Evolutionary conservation across 2,113 vertebrate genomes (phyloP), one percentile per base, ranked within the genome.

Genomic region (Tachysurus vachellii): DNA sequence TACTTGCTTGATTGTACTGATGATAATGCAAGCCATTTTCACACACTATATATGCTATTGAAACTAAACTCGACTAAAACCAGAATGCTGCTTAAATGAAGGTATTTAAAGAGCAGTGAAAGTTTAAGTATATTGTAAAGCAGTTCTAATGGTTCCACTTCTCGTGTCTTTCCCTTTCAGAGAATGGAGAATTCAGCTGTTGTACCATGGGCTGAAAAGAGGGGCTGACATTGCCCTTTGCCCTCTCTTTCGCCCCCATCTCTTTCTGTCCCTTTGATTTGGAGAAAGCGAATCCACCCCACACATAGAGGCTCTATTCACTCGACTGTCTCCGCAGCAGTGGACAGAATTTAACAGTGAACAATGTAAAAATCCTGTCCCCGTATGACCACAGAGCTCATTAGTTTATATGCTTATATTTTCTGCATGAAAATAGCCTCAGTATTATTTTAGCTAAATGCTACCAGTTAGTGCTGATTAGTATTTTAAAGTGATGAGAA

Each of bases 151-250:
- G 59, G 76, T 53, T 54, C 81, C 59, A 44, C 17, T n/a, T 47
- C 21, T 73, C 13, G 4, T n/a, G 31, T 42, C 57, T 26, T 16
- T 83, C 47, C 36, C 16, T 83, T 62, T 56, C 31, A 28, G 28
- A 68, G 47, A 11, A 76, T 28, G 13, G 28, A 83, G 86, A 87
- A 77, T 87, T 80, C 80, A 87, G 59, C 86, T 77, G 86, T 87
- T 87, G 86, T 83, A 82, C 56, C 57, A 76, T 56, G 47, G 80
- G 44, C 80, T 87, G 86, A 83, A 76, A 66, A 54, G 70, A 66
- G 81, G 86, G 86, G 81, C 59, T 77, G 77, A 62, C 50, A 26
- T 76, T 87, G 86, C 70, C 86, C 86, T 83, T 83, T 87, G 71
- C 57, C 81, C 86, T 31, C 56, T 64, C 80, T 53, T 76, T 61